Conservation (phyloP, 2,113 vertebrate genomes). For the Tachycineta bicolor region DNA sequence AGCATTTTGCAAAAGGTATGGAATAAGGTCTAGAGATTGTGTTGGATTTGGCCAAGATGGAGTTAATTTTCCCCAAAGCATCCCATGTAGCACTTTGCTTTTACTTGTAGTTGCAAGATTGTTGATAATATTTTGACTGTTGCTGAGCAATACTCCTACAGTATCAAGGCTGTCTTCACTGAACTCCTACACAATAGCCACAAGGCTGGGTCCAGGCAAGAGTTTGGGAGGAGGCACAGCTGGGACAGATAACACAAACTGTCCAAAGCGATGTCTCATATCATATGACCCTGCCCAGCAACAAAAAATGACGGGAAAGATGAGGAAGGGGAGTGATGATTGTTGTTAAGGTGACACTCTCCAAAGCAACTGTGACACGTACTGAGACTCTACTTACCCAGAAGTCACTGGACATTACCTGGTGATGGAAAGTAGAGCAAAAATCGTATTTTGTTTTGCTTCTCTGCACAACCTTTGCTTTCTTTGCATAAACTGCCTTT, state of each 20-base stretch:
- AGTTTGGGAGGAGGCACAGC: neutral
- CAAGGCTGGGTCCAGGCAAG: neutral
- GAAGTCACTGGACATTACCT: accelerated
- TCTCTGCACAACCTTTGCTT: neutral
- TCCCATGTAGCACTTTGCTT: neutral
- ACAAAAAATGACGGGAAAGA: neutral
- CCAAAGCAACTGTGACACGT: neutral
- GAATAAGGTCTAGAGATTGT: neutral
- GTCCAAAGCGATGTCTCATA: neutral
- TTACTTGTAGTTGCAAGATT: neutral
- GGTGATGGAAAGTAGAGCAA: neutral
- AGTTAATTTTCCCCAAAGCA: neutral
- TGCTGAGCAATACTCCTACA: neutral
- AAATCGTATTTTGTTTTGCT: neutral
- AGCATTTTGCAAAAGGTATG: neutral
- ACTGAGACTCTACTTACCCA: neutral
- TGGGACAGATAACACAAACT: neutral
- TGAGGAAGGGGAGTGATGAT: accelerated
- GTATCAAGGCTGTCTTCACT: neutral
- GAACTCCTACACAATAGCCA: neutral
- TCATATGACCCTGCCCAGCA: neutral
- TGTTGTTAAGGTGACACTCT: accelerated
- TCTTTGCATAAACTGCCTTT: neutral
- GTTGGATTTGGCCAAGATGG: neutral
- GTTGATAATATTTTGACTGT: neutral